Evolutionary conservation across 2,113 vertebrate genomes (phyloP).

Genomic region (Heptranchias perlo): DNA sequence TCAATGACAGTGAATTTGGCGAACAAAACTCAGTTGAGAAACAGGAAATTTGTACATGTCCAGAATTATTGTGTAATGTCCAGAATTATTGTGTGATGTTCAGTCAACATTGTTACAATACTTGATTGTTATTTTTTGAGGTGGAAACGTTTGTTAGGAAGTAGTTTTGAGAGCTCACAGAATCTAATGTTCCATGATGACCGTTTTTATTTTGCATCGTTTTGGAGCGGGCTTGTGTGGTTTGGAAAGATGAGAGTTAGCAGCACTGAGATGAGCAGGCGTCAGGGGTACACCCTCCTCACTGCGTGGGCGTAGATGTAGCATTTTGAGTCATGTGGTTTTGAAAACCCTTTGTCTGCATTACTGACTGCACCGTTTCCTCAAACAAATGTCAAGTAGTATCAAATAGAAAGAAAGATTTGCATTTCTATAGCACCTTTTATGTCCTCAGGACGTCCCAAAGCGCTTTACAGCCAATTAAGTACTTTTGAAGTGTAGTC

Average conservation of each 20-base stretch:
- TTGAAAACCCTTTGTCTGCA: not conserved
- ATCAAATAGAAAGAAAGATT: not conserved
- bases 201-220: not conserved
- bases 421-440: not conserved
- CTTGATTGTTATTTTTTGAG: not conserved
- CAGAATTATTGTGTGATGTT: not conserved
- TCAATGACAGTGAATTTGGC: not conserved
- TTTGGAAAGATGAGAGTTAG: not conserved
- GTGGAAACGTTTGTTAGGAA: not conserved
- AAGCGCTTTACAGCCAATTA: not conserved
- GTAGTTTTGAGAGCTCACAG: not conserved
- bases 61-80: too few species aligned
- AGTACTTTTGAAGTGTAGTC: not conserved
- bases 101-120: not conserved
- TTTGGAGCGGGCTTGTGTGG: not conserved
- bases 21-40: not conserved
- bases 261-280: not conserved
- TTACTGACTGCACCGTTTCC: not conserved
- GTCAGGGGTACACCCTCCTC: not conserved
- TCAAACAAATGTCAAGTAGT: not conserved
- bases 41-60: not conserved
- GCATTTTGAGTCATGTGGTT: not conserved
- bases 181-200: not conserved
- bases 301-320: not conserved
- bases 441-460: not conserved